phyloP scores from a whole-genome alignment of 2,113 vertebrate species.

The Pangasianodon hypophthalmus region DNA sequence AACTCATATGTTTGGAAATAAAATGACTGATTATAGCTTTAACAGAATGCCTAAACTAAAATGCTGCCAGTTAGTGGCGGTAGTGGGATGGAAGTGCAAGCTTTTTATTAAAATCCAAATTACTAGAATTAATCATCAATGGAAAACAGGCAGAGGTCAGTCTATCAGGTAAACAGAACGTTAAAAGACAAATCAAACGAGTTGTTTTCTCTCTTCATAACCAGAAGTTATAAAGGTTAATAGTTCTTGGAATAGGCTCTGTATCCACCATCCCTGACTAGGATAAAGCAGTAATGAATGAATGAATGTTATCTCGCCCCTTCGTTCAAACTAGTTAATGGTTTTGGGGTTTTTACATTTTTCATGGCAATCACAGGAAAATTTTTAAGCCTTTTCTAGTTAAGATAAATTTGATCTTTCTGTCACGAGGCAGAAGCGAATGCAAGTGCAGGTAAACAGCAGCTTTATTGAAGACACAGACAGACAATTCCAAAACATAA shows the following conservation, averaged over 20 bases:
- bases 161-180: neutral
- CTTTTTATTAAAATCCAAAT: neutral
- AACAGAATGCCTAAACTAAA: neutral
- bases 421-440: too few relatives aligned
- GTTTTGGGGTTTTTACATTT: too few relatives aligned
- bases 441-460: too few relatives aligned
- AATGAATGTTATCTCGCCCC: neutral
- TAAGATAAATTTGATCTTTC: neutral
- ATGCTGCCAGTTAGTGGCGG: neutral
- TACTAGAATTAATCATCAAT: neutral
- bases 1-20: neutral
- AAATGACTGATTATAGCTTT: neutral
- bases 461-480: too few relatives aligned
- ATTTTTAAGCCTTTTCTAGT: neutral
- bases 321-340: too few relatives aligned
- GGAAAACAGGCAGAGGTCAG: neutral
- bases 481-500: too few relatives aligned
- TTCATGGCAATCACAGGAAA: too few relatives aligned
- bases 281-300: neutral
- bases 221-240: neutral
- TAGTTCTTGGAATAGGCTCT: neutral
- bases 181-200: neutral
- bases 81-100: too few relatives aligned
- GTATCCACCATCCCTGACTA: neutral
- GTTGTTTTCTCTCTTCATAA: neutral